Evolutionary conservation across 2,797 vertebrate genomes (phyloP).

Genomic region (Apodemus agrarius): DNA sequence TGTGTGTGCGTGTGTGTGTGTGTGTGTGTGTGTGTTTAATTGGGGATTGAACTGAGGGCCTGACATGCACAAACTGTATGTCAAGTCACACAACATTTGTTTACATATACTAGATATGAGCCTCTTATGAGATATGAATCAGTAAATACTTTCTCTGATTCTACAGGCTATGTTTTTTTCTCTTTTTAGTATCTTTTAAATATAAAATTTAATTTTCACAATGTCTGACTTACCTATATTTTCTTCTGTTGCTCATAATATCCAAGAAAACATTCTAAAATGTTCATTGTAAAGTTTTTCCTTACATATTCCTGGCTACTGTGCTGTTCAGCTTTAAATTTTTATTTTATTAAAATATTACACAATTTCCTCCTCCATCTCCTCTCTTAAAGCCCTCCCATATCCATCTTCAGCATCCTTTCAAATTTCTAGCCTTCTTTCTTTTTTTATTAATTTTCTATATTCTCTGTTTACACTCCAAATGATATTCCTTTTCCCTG

Average conservation of each 20-base stretch:
- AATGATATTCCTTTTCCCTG: too few relatives aligned
- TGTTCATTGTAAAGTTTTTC: background rate
- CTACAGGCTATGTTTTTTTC: background rate
- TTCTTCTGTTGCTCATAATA: background rate
- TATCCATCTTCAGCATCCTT: background rate
- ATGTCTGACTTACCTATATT: background rate
- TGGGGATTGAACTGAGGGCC: background rate
- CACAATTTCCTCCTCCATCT: background rate
- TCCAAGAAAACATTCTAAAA: background rate
- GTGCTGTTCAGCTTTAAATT: background rate
- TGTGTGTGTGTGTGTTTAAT: too few relatives aligned
- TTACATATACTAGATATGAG: background rate
- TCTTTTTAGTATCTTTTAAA: background rate
- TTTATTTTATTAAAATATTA: background rate
- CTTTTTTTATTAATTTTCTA: too few relatives aligned
- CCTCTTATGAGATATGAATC: background rate
- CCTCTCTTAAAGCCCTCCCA: background rate
- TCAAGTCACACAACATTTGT: background rate
- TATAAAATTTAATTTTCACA: background rate
- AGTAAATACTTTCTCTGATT: background rate
- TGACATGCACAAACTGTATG: background rate
- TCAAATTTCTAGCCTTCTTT: too few relatives aligned
- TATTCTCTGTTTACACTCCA: too few relatives aligned
- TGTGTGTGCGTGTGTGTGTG: background rate
- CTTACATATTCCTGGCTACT: background rate